Evolutionary conservation across 2,888 invertebrate genomes (phyloP).

Genomic region (Xestia sexstrigata): DNA sequence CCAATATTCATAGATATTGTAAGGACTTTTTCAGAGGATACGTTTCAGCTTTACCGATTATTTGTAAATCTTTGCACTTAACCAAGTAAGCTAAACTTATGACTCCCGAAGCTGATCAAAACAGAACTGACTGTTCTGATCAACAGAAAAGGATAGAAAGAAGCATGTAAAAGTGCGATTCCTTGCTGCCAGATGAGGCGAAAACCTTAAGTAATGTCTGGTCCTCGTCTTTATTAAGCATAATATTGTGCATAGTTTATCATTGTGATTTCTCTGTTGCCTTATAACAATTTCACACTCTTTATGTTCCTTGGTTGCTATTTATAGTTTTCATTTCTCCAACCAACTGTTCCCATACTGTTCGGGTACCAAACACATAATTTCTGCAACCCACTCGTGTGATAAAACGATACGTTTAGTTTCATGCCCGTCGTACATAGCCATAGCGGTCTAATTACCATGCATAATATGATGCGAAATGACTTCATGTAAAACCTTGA

Average conservation of each 20-base stretch:
- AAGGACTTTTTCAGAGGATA: neutral
- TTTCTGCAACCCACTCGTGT: slow-evolving; percentile 33
- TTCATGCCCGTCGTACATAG: slow-evolving; percentile 22
- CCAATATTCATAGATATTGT: neutral
- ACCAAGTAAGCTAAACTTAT: neutral
- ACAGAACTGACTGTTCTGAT: neutral
- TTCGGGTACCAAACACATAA: slow-evolving; percentile 26
- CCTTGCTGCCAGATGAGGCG: neutral
- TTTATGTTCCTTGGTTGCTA: slow-evolving; percentile 18
- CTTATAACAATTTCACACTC: slow-evolving; percentile 4
- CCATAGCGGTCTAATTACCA: slow-evolving; percentile 39
- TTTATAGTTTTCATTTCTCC: slow-evolving; percentile 36
- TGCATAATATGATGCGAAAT: slow-evolving; percentile 27
- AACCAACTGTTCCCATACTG: slow-evolving; percentile 15
- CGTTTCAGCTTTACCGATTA: neutral
- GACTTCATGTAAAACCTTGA: slow-evolving; percentile 44
- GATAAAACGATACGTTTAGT: slow-evolving; percentile 42
- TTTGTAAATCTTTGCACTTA: slow-evolving; percentile 7
- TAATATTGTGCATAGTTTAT: slow-evolving; percentile 6
- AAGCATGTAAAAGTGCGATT: neutral
- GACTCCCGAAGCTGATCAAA: neutral
- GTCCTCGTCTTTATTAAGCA: neutral
- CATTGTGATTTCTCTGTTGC: neutral
- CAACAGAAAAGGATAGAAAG: neutral
- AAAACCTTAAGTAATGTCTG: neutral